phyloP scores from a whole-genome alignment of 1,140 invertebrate species.

The Apis cerana region DNA sequence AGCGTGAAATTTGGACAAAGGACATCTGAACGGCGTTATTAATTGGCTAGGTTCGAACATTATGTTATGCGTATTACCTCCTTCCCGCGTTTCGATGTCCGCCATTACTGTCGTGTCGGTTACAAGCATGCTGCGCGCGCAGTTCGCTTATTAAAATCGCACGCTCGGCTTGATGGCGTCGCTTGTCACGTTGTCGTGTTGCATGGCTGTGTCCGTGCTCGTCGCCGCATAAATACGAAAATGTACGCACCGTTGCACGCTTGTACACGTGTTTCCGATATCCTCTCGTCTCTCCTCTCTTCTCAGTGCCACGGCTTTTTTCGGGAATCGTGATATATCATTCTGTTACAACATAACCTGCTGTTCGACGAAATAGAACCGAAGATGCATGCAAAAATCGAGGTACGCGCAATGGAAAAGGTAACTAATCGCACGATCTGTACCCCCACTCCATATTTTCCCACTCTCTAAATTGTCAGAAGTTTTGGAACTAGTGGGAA shows the following conservation, averaged over 20 bases:
- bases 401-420: too few species aligned
- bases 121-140: background rate
- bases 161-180: background rate
- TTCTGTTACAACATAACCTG: too few species aligned
- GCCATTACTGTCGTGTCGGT: background rate
- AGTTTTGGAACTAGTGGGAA: too few species aligned
- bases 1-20: constrained; percentile 14
- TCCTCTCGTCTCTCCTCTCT: background rate
- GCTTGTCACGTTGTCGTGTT: background rate
- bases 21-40: background rate
- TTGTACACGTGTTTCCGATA: background rate
- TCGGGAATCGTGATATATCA: too few species aligned
- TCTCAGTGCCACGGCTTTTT: background rate
- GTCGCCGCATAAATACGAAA: background rate
- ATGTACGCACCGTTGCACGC: background rate
- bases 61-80: constrained; percentile 17
- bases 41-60: constrained; percentile 32
- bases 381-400: too few species aligned
- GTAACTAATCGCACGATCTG: too few species aligned
- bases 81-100: background rate
- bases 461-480: too few species aligned
- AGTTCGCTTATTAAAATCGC: constrained; percentile 36
- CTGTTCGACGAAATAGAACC: too few species aligned
- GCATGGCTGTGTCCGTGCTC: background rate
- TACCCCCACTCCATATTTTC: too few species aligned